A percentile compares a stretch with the other conserved stretches of the same genome.
Conservation (phyloP, 2,888 invertebrate genomes). For the Phania funesta region DNA sequence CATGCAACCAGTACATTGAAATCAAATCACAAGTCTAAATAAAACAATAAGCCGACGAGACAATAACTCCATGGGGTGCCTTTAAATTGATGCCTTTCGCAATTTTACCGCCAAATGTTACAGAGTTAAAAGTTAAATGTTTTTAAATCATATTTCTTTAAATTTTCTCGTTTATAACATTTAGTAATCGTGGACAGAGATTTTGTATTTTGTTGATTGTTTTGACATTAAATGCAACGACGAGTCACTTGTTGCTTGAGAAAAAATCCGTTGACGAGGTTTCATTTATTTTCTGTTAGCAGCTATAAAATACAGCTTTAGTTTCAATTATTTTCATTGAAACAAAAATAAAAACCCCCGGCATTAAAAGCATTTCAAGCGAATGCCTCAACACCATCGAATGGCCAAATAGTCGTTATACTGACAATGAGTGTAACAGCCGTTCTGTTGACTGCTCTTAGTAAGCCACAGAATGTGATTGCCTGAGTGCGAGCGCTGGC, state of each 20-base stretch:
- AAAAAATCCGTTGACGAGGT: neutral
- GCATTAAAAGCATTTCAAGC: neutral
- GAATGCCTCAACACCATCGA: neutral
- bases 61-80: too few relatives aligned
- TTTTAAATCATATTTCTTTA: neutral
- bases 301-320: slow-evolving; percentile 13
- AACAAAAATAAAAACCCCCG: slow-evolving; percentile 1
- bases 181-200: slow-evolving; percentile 19
- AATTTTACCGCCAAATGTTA: neutral
- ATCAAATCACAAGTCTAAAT: too few relatives aligned
- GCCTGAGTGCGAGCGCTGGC: neutral
- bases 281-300: slow-evolving; percentile 1
- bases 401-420: neutral
- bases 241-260: slow-evolving; percentile 49
- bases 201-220: slow-evolving; percentile 44
- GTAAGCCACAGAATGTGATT: neutral
- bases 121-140: neutral
- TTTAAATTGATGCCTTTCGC: too few relatives aligned
- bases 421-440: neutral
- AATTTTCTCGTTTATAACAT: neutral
- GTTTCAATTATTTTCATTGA: slow-evolving; percentile 12
- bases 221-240: slow-evolving; percentile 49
- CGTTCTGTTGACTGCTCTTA: neutral
- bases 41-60: too few relatives aligned
- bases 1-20: too few relatives aligned